A percentile compares a stretch with the other conserved stretches of the same genome.
These are phyloP conservation scores for Sebastes matsubarae DNA, from an alignment of 2,797 vertebrate species.

Conservation along the genomic window DNA sequence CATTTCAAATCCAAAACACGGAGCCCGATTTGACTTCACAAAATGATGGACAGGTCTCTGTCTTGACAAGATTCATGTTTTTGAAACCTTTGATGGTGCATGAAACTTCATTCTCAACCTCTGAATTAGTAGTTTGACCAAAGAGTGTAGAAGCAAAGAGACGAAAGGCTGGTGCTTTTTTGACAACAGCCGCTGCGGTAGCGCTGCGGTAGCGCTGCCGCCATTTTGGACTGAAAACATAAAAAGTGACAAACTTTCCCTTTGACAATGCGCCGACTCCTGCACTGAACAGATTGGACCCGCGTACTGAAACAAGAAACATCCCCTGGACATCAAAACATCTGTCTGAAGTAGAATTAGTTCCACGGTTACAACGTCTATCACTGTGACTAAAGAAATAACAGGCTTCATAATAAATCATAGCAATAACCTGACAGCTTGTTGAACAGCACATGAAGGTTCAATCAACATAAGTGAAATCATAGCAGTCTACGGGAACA, in stretches of 20 bases:
- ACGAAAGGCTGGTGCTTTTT: too few species aligned
- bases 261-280: too few species aligned
- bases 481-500: neutral
- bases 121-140: neutral
- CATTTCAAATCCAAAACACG: neutral
- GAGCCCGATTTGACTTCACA: neutral
- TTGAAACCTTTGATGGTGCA: neutral
- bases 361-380: neutral
- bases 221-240: too few species aligned
- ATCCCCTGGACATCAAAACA: too few species aligned
- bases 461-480: neutral
- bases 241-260: accelerated
- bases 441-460: too few species aligned
- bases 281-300: too few species aligned
- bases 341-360: too few species aligned
- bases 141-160: too few species aligned
- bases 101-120: neutral
- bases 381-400: neutral
- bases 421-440: neutral
- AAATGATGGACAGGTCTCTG: neutral
- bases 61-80: neutral
- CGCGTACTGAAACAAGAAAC: too few species aligned
- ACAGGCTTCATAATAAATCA: neutral
- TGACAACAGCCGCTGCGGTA: too few species aligned
- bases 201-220: too few species aligned